Evolutionary conservation across 2,888 invertebrate genomes (phyloP).

Genomic region (Cyrtodaria siliqua): DNA sequence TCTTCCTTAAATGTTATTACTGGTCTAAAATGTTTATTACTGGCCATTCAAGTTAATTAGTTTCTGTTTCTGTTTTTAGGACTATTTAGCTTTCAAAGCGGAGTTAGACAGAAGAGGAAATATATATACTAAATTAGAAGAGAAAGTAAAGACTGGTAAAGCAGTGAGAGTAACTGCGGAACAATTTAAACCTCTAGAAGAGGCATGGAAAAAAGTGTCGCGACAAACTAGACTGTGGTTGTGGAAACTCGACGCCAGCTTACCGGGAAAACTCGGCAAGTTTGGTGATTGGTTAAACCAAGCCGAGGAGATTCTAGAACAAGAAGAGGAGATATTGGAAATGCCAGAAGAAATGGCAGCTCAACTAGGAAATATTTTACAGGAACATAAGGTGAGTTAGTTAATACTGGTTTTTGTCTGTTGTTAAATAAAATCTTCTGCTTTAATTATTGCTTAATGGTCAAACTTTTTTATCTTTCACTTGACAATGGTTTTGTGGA

Average conservation of each 20-base stretch:
- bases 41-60: no score
- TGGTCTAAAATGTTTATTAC: no score
- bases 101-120: constrained; percentile 92
- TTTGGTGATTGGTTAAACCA: constrained; percentile 96
- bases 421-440: no score
- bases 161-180: constrained; percentile 93
- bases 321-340: constrained; percentile 87
- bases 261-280: constrained; percentile 94
- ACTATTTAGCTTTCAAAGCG: constrained; percentile 92
- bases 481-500: no score
- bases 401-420: no score
- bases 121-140: constrained; percentile 92
- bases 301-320: constrained; percentile 87
- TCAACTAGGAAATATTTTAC: constrained; percentile 76
- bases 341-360: constrained; percentile 89
- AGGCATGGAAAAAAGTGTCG: constrained; percentile 93
- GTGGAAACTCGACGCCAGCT: constrained; percentile 93
- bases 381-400: constrained; percentile 90
- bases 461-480: no score
- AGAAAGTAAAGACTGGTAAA: constrained; percentile 93
- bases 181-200: constrained; percentile 94
- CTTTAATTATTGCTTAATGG: no score
- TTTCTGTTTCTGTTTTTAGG: constrained; percentile 87
- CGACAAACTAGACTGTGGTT: constrained; percentile 89
- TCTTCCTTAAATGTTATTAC: no score